Conservation (phyloP, 2,888 invertebrate genomes). For the Heliothis peltigera region DNA sequence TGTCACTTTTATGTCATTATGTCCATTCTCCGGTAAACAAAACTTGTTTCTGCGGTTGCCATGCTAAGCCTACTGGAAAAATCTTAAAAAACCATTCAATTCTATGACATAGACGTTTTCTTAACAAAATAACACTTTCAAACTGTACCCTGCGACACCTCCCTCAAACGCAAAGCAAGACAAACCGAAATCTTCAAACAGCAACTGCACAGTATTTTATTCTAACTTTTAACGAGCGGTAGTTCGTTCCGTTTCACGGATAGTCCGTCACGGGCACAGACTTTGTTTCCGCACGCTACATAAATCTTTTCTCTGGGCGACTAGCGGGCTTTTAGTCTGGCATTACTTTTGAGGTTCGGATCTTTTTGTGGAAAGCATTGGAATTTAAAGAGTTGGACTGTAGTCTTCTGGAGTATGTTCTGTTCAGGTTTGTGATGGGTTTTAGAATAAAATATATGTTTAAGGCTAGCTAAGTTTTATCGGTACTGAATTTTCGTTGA, state of each 20-base stretch:
- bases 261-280: conserved; percentile 63
- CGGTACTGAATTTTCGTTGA: no score
- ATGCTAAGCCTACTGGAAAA: no score
- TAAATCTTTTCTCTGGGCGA: conserved; percentile 63
- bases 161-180: conserved; percentile 19
- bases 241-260: conserved; percentile 62
- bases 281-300: conserved; percentile 62
- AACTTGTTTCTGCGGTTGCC: no score
- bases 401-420: conserved; percentile 14
- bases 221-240: conserved; percentile 64
- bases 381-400: conserved; percentile 35
- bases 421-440: conserved; percentile 13
- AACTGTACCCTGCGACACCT: not conserved
- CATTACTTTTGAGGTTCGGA: conserved; percentile 53
- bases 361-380: conserved; percentile 46
- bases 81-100: no score
- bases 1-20: no score
- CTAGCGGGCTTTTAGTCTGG: conserved; percentile 58
- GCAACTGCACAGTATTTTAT: conserved; percentile 60
- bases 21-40: no score
- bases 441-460: not conserved
- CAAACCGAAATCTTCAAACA: conserved; percentile 49
- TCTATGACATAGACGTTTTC: not conserved
- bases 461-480: not conserved
- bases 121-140: not conserved